phyloP scores from a whole-genome alignment of 2,113 vertebrate species.

The Rissa tridactyla region DNA sequence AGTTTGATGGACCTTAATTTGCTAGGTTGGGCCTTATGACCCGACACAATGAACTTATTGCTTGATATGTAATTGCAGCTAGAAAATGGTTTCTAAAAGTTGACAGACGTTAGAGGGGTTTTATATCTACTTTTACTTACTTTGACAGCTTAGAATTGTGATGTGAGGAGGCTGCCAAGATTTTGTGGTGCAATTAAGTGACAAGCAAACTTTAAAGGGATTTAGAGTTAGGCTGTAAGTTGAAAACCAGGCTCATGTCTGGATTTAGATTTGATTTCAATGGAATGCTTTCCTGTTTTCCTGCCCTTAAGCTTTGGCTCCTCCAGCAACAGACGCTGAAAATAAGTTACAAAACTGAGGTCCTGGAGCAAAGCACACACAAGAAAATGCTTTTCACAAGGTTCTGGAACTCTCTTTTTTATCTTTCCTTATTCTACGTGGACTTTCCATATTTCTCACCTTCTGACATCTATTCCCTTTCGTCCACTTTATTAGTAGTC shows the following conservation, averaged over 20 bases:
- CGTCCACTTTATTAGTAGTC: background rate
- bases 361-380: background rate
- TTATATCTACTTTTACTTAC: conserved; percentile 46
- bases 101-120: background rate
- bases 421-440: background rate
- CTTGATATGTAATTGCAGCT: conserved; percentile 18
- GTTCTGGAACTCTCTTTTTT: background rate
- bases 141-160: conserved; percentile 45
- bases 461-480: background rate
- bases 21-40: background rate
- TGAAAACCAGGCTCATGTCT: conserved; percentile 43
- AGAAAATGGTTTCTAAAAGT: conserved; percentile 51
- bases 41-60: background rate
- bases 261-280: conserved; percentile 43
- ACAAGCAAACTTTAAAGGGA: conserved; percentile 51
- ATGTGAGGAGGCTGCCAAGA: conserved; percentile 37
- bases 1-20: conserved; percentile 7
- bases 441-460: background rate
- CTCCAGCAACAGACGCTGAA: background rate
- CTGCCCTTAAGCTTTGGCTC: conserved; percentile 20
- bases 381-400: background rate
- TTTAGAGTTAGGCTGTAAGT: conserved; percentile 30
- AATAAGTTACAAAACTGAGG: background rate
- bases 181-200: conserved; percentile 48
- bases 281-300: conserved; percentile 13